Evolutionary conservation across 2,888 invertebrate genomes (phyloP).

Genomic region (Furcula furcula): DNA sequence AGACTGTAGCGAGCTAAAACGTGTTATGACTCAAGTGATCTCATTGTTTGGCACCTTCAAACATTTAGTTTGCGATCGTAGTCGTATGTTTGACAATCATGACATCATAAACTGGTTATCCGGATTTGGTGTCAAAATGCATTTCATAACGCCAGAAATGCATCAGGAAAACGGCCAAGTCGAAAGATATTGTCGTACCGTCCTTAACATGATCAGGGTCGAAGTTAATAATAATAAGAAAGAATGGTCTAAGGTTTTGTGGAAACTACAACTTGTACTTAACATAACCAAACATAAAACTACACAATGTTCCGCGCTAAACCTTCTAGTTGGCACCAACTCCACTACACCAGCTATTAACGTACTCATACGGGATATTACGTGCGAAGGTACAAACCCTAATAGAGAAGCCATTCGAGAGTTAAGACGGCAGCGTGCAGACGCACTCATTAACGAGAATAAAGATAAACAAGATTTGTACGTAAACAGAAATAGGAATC

Average conservation of each 20-base stretch:
- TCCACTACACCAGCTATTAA: background rate
- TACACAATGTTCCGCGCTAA: background rate
- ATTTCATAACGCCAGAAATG: slow-evolving; percentile 6
- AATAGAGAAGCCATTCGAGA: slow-evolving; percentile 1
- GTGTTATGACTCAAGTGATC: background rate
- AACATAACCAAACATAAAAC: slow-evolving; percentile 3
- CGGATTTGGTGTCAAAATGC: background rate
- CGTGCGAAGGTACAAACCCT: background rate
- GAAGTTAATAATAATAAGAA: background rate
- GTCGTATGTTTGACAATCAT: slow-evolving; percentile 5
- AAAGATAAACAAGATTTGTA: background rate
- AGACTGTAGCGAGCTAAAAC: background rate
- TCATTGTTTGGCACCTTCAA: slow-evolving; percentile 3
- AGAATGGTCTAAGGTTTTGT: slow-evolving; percentile 2
- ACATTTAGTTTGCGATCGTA: background rate
- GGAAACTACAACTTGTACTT: slow-evolving; percentile 6
- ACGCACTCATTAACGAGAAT: background rate
- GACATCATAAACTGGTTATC: slow-evolving; percentile 3
- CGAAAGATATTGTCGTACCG: slow-evolving; percentile 6
- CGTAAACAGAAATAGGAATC: background rate
- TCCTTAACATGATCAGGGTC: slow-evolving; percentile 5
- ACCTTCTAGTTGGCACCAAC: background rate
- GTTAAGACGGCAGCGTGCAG: background rate
- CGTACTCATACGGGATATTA: slow-evolving; percentile 1
- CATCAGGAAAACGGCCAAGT: slow-evolving; percentile 5